phyloP scores from a whole-genome alignment of 2,888 invertebrate species.

The Lysandra coridon region DNA sequence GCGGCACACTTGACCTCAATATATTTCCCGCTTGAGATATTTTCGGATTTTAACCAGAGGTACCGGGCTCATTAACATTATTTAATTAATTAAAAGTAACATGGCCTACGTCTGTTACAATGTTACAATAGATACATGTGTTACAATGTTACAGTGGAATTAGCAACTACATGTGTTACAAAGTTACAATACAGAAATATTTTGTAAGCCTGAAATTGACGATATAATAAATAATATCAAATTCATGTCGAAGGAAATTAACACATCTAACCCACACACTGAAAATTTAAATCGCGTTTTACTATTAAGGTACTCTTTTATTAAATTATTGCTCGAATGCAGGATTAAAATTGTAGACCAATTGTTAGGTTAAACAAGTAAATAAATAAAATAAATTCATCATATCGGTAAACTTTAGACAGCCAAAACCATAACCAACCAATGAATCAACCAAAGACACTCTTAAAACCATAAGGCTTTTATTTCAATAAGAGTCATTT shows the following conservation, averaged over 20 bases:
- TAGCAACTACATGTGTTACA: not conserved
- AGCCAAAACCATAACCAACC: too few relatives aligned
- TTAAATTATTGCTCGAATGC: too few relatives aligned
- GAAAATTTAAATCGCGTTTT: too few relatives aligned
- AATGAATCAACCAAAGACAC: not conserved
- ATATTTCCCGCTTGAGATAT: slow-evolving; percentile 26
- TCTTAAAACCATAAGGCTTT: not conserved
- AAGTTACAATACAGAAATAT: not conserved
- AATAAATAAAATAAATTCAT: too few relatives aligned
- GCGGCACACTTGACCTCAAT: slow-evolving; percentile 27
- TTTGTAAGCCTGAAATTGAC: too few relatives aligned
- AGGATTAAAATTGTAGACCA: too few relatives aligned
- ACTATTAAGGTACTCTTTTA: too few relatives aligned
- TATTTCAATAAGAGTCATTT: slow-evolving; percentile 7
- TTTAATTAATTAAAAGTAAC: slow-evolving; percentile 25
- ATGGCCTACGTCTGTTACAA: not conserved
- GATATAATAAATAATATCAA: too few relatives aligned
- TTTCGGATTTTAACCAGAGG: slow-evolving; percentile 16
- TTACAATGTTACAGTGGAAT: not conserved
- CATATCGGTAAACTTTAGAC: too few relatives aligned
- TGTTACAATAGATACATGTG: not conserved
- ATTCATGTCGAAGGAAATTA: too few relatives aligned
- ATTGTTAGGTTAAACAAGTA: too few relatives aligned
- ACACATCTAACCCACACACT: too few relatives aligned
- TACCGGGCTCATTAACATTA: slow-evolving; percentile 1